A percentile compares a stretch with the other conserved stretches of the same genome.
These are phyloP conservation scores for Folsomia manolachei DNA, from an alignment of 2,888 invertebrate genomes.

Conservation along the genomic window DNA sequence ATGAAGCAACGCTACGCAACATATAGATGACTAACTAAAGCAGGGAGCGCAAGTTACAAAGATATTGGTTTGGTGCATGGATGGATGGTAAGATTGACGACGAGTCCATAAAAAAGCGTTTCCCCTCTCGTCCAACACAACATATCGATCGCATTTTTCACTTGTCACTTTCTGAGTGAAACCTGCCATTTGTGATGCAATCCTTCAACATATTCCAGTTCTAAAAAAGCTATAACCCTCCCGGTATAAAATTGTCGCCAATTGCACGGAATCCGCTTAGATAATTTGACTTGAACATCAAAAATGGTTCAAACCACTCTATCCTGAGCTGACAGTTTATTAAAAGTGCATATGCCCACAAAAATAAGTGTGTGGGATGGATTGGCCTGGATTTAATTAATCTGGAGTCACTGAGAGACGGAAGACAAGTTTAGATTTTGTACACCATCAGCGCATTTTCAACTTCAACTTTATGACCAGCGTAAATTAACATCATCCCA, in stretches of 20 bases:
- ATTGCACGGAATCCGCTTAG: not conserved
- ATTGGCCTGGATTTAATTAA: not conserved
- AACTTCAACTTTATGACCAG: not conserved
- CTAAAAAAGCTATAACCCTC: too few species aligned
- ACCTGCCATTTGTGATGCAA: slow-evolving; percentile 43
- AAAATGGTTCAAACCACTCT: not conserved
- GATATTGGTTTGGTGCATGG: too few species aligned
- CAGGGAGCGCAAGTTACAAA: not conserved
- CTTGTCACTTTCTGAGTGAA: slow-evolving; percentile 43
- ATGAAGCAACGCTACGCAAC: not conserved
- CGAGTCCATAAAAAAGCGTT: slow-evolving; percentile 32
- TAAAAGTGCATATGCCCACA: not conserved
- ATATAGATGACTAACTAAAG: not conserved
- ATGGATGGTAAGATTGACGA: not conserved
- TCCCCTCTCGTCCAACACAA: slow-evolving; percentile 34
- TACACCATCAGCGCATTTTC: not conserved
- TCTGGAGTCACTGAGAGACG: not conserved
- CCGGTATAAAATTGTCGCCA: not conserved
- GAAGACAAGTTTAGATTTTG: too few species aligned
- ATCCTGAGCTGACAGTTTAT: not conserved
- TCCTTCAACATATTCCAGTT: slow-evolving; percentile 30
- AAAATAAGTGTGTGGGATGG: not conserved
- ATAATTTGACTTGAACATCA: too few species aligned
- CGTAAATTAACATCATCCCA: not conserved
- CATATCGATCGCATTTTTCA: slow-evolving; percentile 41